Evolutionary conservation across 2,797 vertebrate genomes (phyloP).

Genomic region (Apogon talboti): DNA sequence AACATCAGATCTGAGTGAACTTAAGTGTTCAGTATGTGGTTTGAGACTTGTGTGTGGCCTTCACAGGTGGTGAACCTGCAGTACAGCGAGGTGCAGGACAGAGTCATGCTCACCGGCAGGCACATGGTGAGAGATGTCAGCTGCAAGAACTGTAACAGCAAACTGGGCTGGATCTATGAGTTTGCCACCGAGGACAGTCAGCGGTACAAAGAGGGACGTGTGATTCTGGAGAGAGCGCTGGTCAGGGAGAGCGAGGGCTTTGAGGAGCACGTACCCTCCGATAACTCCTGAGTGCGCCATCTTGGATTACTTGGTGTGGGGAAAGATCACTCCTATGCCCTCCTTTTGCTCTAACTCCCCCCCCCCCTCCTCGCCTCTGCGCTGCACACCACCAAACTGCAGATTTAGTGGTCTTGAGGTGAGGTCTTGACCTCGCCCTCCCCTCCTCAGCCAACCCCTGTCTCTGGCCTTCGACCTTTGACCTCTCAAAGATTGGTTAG

Average conservation of each 20-base stretch:
- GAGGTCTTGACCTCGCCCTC: constrained; percentile 44
- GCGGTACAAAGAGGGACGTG: constrained; percentile 97
- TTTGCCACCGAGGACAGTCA: constrained; percentile 99
- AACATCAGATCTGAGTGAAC: too few species aligned
- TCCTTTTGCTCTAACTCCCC: constrained; percentile 26
- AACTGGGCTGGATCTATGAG: constrained; percentile 99
- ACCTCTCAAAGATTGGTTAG: constrained; percentile 52
- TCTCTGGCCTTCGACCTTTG: constrained; percentile 44
- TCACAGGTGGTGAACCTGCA: constrained; percentile 96
- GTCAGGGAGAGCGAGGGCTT: constrained; percentile 98
- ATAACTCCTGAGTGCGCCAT: constrained; percentile 89
- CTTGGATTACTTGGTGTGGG: constrained; percentile 11
- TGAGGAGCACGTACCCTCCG: constrained; percentile 96
- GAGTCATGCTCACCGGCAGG: constrained; percentile 97
- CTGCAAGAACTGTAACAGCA: constrained; percentile 99
- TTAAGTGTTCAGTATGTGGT: too few species aligned
- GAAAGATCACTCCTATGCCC: constrained; percentile 20
- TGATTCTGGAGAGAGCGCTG: constrained; percentile 96
- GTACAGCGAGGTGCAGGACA: constrained; percentile 98
- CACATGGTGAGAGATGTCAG: constrained; percentile 99
- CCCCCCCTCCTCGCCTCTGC: constrained; percentile 29
- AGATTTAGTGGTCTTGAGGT: constrained; percentile 52
- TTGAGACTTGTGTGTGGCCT: not conserved
- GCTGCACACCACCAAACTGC: constrained; percentile 51
- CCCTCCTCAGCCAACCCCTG: constrained; percentile 1